A percentile compares a stretch with the other conserved stretches of the same genome.
Evolutionary conservation across 2,888 invertebrate species (phyloP).

Genomic region (Mystacides longicornis): DNA sequence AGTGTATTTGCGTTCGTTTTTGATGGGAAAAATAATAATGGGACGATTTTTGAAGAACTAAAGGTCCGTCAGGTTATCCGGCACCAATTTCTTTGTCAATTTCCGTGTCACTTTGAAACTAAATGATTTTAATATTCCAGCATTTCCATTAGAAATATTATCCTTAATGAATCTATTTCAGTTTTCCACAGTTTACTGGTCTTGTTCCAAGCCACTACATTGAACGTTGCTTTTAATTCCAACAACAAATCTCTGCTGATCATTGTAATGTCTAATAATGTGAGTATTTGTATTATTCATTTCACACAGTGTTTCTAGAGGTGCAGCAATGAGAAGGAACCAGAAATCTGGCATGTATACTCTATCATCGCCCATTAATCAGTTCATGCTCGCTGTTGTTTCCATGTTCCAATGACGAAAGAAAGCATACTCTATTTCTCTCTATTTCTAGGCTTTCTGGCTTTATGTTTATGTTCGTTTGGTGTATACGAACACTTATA

Average conservation of each 20-base stretch:
- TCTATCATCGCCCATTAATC: no score
- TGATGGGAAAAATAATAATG: no score
- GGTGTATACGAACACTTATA: no score
- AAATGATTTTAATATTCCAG: background rate
- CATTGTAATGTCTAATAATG: conserved; percentile 99
- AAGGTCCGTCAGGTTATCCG: background rate
- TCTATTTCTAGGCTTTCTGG: no score
- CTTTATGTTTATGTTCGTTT: no score
- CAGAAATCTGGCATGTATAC: no score
- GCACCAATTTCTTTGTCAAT: background rate
- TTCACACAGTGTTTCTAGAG: background rate
- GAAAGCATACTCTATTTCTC: no score
- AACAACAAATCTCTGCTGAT: conserved; percentile 96
- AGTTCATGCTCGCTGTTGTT: no score
- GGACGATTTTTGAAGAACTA: background rate
- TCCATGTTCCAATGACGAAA: no score
- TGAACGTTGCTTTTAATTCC: conserved; percentile 98
- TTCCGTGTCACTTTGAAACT: background rate
- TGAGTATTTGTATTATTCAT: conserved; percentile 46
- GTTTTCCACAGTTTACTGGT: conserved; percentile 83
- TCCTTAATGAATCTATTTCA: conserved; percentile 29
- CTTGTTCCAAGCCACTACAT: conserved; percentile 91
- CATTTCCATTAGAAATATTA: background rate
- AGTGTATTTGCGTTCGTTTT: no score
- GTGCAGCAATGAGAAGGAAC: no score